Base-by-base conservation (phyloP, 2,888 invertebrate species). In the Dromius quadrimaculatus region DNA sequence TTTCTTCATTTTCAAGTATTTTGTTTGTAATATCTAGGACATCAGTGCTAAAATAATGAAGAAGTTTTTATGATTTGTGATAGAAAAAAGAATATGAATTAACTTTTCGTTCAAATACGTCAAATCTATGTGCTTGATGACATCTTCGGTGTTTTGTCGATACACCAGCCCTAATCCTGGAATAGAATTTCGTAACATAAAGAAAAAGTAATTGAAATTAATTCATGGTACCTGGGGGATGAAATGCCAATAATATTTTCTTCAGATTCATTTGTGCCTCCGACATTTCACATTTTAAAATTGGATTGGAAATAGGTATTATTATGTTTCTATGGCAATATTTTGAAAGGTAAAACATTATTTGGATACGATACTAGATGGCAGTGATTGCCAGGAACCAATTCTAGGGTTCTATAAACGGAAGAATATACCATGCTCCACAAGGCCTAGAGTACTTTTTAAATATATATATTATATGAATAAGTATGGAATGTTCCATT, bases 1-100 rank as follows among this genome's bases (percentile, higher is more conserved):
- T 81, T 0, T 82, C 82, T 77, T 90, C 89, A 13, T 82, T 81
- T 11, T 83, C 81, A 75, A 83, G 80, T 22, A 90, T 84, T 1
- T 80, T 79, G 8, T 80, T 79, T 1, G 87, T 85, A 73, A 89
- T 78, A 71, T 84, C 84, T 76, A 84, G 83, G 71, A 87, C 79
- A 78, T 89, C 83, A 17, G 89, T 86, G 68, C 89, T 89, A 79
- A 17, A 73, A 74, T 32, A 41, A 59, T 59, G 17, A 11, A 59
- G 20, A 54, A 22, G 28, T 54, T n/a, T n/a, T n/a, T n/a, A n/a
- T n/a, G n/a, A n/a, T n/a, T n/a, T 32, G 28, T 8, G 15, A 2
- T 28, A 41, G 9, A 59, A n/a, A 36, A 32, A 57, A 32, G 32
- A 9, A 20, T 47, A 22, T 22, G 6, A 13, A 62, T 41, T 2